Base-by-base conservation (phyloP, 2,888 invertebrate genomes). In the Drymonia ruficornis region DNA sequence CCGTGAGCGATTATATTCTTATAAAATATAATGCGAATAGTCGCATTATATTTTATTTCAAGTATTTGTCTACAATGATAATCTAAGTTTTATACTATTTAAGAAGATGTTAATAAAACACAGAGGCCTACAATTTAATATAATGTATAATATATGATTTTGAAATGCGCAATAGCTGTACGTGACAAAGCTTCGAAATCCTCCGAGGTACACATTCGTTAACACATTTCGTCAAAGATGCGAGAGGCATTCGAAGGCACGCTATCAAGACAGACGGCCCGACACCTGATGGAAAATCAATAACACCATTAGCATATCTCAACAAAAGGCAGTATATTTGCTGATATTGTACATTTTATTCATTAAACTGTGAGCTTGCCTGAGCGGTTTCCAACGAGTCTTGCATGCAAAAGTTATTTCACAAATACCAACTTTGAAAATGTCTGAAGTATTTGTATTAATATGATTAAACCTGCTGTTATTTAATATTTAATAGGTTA, bases 201-300 rank as follows among this genome's bases (percentile, higher is more conserved):
- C 18, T 16, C 6, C 8, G 15, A 31, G 15, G 47, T 29, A 31
- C 34, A 31, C 15, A 47, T 47, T 67, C 52, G 59, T 71, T 53
- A 53, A 56, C 50, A 59, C 29, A 58, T 63, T 52, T 62, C 42
- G 55, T 47, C 54, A 52, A 53, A 51, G 55, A 67, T 67, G 64
- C 69, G 53, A 49, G 56, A 65, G 58, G 52, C 53, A 71, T 66
- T 63, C 59, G 15, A 38, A 67, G 55, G 60, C 52, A 44, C 59
- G 63, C 50, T 56, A 44, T 58, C 46, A 43, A 62, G 63, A 67
- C 62, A 38, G 29, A 59, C 59, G 61, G 50, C 52, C 44, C 51
- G 48, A 61, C 66, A 70, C 71, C 69, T 77, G 77, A 80, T 77
- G 69, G 72, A 65, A 78, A 80, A 80, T 80, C 81, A 72, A 81